Evolutionary conservation across 2,113 vertebrate species (phyloP), one percentile per base, ranked within the genome.

Genomic region (Platysteira castanea): DNA sequence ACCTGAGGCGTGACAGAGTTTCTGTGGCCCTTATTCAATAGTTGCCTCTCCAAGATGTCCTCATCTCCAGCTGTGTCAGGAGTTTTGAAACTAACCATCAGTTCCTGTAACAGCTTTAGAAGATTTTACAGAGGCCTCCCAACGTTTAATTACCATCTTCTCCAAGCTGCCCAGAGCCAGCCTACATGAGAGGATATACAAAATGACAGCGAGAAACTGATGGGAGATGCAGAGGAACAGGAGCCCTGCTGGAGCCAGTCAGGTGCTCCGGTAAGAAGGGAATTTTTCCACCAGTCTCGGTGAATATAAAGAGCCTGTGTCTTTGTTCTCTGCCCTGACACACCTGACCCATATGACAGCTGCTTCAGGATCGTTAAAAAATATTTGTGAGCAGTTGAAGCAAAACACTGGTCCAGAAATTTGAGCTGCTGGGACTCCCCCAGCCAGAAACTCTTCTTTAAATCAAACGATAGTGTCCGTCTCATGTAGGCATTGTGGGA

Each of bases 271-370:
- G 53, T 30, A 39, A 61, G 33, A 70, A 46, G 42, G 42, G 59
- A 73, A 74, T 85, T 77, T 94, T 88, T 86, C 75, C 59, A 67
- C 71, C 12, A 31, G n/a, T 53, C 20, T 93, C 5, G 0, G 35
- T 42, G 68, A 61, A 90, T 53, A 93, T 71, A 80, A 89, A 80
- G 50, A 47, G 54, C 60, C 70, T 90, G 44, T 49, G 71, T 64
- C 90, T 93, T 95, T 93, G 83, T 93, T 97, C 80, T 89, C 88
- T 83, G 67, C 41, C 54, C 73, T 53, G 80, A 90, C 88, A 94
- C 80, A 92, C 93, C 85, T 95, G 92, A 63, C 37, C 63, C 41
- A 16, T 49, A 57, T 41, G 47, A 87, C 1, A 0, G 8, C 52
- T 70, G 71, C 76, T 89, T 90, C 42, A 63, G 41, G 80, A 52